Conservation (phyloP, 92 coral and sea anemone species). For the Hydrozoanthus gracilis region DNA sequence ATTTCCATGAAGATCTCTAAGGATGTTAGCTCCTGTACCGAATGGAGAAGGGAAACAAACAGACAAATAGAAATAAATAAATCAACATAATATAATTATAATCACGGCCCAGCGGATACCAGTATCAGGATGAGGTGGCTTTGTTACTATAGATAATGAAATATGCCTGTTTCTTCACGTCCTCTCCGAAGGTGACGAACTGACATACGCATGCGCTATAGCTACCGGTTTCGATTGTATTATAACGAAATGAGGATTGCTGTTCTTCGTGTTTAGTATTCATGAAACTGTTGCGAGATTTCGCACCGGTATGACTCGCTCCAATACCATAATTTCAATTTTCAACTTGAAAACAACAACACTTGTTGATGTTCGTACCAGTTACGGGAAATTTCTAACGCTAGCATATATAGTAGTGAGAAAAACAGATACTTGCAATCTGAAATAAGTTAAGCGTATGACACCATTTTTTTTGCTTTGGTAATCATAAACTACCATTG, state of each 20-base stretch:
- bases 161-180: not conserved
- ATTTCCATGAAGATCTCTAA: slow-evolving; percentile 94
- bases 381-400: not conserved
- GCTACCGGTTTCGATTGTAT: not conserved
- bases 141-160: not conserved
- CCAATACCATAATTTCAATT: not conserved
- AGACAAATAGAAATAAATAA: not conserved
- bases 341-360: not conserved
- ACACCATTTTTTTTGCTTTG: not conserved
- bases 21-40: slow-evolving; percentile 87
- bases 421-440: not conserved
- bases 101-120: not conserved
- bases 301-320: not conserved
- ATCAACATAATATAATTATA: not conserved
- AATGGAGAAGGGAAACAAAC: not conserved
- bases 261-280: not conserved
- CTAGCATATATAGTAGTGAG: not conserved
- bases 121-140: not conserved
- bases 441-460: not conserved
- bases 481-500: no score
- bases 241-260: not conserved
- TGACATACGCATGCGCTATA: not conserved
- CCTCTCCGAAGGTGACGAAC: not conserved
- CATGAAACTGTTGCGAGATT: not conserved
- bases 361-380: not conserved